These are phyloP conservation scores for Rhingia campestris DNA, from an alignment of 2,888 invertebrate species.

Conservation along the genomic window DNA sequence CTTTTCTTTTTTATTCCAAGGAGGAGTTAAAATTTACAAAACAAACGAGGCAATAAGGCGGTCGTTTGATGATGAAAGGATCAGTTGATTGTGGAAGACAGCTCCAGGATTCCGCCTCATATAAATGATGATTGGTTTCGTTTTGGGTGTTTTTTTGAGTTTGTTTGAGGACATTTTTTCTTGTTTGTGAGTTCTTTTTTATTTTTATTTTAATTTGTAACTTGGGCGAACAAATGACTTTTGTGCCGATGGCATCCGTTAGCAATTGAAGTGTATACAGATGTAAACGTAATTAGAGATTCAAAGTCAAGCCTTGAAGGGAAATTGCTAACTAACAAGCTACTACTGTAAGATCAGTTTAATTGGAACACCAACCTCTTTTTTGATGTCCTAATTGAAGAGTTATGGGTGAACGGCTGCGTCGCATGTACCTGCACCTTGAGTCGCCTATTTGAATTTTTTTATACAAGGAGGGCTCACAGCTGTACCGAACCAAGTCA, in stretches of 20 bases:
- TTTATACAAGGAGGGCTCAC: too few relatives aligned
- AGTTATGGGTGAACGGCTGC: too few relatives aligned
- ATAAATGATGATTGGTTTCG: conserved; percentile 80
- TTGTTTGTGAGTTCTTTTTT: background rate
- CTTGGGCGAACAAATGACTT: conserved; percentile 17
- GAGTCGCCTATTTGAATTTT: too few relatives aligned
- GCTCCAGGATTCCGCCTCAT: conserved; percentile 79
- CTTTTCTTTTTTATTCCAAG: background rate
- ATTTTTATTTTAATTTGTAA: background rate
- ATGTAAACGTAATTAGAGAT: conserved; percentile 16
- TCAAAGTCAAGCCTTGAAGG: conserved; percentile 25
- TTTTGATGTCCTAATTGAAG: too few relatives aligned
- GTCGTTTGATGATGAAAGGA: conserved; percentile 75
- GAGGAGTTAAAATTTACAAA: conserved; percentile 42
- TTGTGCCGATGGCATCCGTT: conserved; percentile 18
- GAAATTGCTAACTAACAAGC: background rate
- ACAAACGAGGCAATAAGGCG: conserved; percentile 59
- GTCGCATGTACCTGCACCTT: too few relatives aligned
- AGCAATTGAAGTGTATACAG: background rate
- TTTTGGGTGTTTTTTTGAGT: conserved; percentile 18
- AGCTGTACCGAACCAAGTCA: too few relatives aligned
- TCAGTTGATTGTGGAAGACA: conserved; percentile 63
- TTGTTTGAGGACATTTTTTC: conserved; percentile 1
- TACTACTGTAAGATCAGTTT: too few relatives aligned
- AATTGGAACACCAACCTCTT: too few relatives aligned